Evolutionary conservation across 92 coral and sea anemone genomes (phyloP).

Genomic region (Palythoa grandiflora): DNA sequence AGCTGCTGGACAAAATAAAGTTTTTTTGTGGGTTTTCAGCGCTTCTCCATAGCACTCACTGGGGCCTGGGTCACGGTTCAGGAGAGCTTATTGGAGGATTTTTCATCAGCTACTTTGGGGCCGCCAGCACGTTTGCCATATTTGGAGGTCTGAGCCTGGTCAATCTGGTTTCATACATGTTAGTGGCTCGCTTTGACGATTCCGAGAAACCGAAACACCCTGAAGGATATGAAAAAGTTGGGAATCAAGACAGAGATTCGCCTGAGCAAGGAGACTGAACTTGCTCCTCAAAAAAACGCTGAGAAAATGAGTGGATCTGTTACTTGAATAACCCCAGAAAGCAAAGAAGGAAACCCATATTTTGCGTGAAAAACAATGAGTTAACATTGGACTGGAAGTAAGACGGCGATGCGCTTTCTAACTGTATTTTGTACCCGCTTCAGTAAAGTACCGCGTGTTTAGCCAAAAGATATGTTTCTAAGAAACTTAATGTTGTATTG

Average conservation of each 20-base stretch:
- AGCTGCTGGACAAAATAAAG: not conserved
- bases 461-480: too few species aligned
- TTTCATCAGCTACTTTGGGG: slow-evolving; percentile 85
- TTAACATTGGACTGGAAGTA: too few species aligned
- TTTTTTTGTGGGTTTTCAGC: slow-evolving; percentile 52
- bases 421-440: too few species aligned
- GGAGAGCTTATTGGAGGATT: slow-evolving; percentile 93
- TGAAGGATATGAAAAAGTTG: slow-evolving; percentile 54
- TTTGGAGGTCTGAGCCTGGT: slow-evolving; percentile 80
- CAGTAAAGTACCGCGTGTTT: too few species aligned
- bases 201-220: slow-evolving; percentile 28
- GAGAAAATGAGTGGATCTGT: not conserved
- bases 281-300: not conserved
- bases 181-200: slow-evolving; percentile 66
- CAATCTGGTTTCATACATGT: slow-evolving; percentile 65
- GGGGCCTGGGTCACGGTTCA: slow-evolving; percentile 96
- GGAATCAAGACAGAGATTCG: not conserved
- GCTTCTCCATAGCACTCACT: slow-evolving; percentile 85
- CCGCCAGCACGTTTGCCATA: slow-evolving; percentile 77
- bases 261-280: slow-evolving; percentile 13
- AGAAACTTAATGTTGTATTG: too few species aligned
- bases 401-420: too few species aligned
- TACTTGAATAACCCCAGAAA: too few species aligned
- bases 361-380: too few species aligned
- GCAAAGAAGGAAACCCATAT: too few species aligned